phyloP scores from a whole-genome alignment of 1,140 invertebrate species.

The Trachymyrmex cornetzi region DNA sequence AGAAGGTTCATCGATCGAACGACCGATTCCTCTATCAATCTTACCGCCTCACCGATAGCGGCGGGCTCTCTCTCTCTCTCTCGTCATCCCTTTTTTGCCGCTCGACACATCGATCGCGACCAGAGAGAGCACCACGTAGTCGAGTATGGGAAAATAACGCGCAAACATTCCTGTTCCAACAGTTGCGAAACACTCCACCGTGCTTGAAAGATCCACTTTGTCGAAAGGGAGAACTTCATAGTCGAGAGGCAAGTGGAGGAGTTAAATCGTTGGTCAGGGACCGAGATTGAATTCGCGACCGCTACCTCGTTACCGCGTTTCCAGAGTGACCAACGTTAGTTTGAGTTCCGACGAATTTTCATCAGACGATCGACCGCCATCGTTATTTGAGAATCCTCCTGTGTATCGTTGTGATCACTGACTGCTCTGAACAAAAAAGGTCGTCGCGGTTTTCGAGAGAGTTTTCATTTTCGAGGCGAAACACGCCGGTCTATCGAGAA shows the following conservation, averaged over 20 bases:
- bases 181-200: constrained; percentile 10
- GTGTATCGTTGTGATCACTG: constrained; percentile 60
- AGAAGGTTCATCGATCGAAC: constrained; percentile 43
- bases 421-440: constrained; percentile 55
- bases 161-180: constrained; percentile 46
- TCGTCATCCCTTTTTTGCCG: constrained; percentile 27
- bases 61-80: constrained; percentile 1
- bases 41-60: constrained; percentile 27
- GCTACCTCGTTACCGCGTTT: constrained; percentile 64
- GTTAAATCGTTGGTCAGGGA: constrained; percentile 77
- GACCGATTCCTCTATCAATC: constrained; percentile 71
- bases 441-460: constrained; percentile 58
- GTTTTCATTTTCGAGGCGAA: constrained; percentile 8
- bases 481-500: constrained; percentile 66
- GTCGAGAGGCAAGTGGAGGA: constrained; percentile 51
- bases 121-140: neutral
- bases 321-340: constrained; percentile 59
- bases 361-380: constrained; percentile 44
- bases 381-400: constrained; percentile 7
- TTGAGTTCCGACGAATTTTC: constrained; percentile 54
- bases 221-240: constrained; percentile 48
- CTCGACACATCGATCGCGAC: constrained; percentile 38
- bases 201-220: constrained; percentile 32
- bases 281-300: constrained; percentile 79
- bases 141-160: constrained; percentile 52